Conservation (phyloP, 2,888 invertebrate genomes). For the Beris morrisii region DNA sequence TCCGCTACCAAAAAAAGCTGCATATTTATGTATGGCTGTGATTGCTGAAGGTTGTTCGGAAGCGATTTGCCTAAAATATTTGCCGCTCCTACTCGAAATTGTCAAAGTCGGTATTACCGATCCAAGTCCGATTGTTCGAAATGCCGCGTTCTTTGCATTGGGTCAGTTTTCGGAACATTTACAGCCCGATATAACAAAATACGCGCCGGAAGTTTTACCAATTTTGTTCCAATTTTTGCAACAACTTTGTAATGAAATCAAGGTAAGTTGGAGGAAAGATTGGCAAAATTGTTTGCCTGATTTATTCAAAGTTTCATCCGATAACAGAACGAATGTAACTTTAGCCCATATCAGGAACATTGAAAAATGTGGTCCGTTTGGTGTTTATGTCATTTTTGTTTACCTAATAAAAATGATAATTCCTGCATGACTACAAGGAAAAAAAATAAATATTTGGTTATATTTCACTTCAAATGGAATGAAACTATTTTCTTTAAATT, state of each 20-base stretch:
- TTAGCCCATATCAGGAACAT: conserved; percentile 41
- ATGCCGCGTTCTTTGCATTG: conserved; percentile 75
- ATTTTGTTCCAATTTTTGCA: conserved; percentile 70
- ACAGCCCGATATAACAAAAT: conserved; percentile 77
- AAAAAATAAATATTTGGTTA: no score
- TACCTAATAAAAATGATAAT: no score
- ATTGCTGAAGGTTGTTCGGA: conserved; percentile 79
- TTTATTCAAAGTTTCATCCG: conserved; percentile 40
- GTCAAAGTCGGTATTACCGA: conserved; percentile 72
- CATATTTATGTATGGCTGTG: conserved; percentile 72
- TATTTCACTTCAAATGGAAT: no score
- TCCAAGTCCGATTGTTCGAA: conserved; percentile 65
- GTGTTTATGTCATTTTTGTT: background rate
- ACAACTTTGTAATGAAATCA: conserved; percentile 62
- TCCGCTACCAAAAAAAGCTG: conserved; percentile 68
- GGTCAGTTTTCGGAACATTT: conserved; percentile 81
- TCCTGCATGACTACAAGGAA: no score
- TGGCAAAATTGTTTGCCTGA: conserved; percentile 28
- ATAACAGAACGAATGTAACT: conserved; percentile 37
- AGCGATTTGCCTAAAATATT: conserved; percentile 70
- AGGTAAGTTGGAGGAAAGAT: conserved; percentile 48
- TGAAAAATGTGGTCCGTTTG: conserved; percentile 9
- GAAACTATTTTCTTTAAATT: conserved; percentile 15
- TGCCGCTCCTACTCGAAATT: conserved; percentile 68
- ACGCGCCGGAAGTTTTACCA: conserved; percentile 70